Conservation (phyloP, 2,113 vertebrate genomes). For the Tyrannus savana region DNA sequence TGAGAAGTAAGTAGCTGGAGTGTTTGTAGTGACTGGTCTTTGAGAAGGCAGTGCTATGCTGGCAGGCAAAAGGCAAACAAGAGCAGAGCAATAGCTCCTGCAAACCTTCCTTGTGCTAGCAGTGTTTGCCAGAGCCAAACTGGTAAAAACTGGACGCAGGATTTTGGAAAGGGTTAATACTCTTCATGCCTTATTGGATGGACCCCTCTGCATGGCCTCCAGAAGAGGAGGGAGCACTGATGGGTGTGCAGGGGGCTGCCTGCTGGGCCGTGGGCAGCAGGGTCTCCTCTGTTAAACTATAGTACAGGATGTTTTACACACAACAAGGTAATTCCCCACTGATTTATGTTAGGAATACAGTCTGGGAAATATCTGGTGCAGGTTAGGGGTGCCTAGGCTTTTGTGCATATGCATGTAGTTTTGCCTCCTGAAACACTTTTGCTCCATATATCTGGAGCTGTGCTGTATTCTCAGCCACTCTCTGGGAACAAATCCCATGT, state of each 20-base stretch:
- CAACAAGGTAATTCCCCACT: neutral
- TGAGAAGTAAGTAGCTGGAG: neutral
- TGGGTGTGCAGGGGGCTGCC: neutral
- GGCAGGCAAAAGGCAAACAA: constrained; percentile 46
- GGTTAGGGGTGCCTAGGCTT: neutral
- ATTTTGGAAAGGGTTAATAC: constrained; percentile 12
- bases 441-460: neutral
- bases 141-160: constrained; percentile 34
- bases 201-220: neutral
- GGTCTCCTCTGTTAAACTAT: neutral
- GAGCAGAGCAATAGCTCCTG: constrained; percentile 40
- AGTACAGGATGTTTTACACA: neutral
- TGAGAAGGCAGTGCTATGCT: constrained; percentile 12
- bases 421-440: neutral
- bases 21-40: neutral
- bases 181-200: neutral
- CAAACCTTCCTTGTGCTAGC: constrained; percentile 33
- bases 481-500: neutral
- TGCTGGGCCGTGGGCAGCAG: neutral
- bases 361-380: neutral
- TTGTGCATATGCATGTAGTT: fast-evolving
- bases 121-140: constrained; percentile 23
- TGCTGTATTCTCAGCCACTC: fast-evolving
- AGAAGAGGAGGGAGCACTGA: neutral
- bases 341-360: neutral